These are phyloP conservation scores for Callorhinus ursinus DNA, from an alignment of 2,113 vertebrate species.

Conservation along the genomic window DNA sequence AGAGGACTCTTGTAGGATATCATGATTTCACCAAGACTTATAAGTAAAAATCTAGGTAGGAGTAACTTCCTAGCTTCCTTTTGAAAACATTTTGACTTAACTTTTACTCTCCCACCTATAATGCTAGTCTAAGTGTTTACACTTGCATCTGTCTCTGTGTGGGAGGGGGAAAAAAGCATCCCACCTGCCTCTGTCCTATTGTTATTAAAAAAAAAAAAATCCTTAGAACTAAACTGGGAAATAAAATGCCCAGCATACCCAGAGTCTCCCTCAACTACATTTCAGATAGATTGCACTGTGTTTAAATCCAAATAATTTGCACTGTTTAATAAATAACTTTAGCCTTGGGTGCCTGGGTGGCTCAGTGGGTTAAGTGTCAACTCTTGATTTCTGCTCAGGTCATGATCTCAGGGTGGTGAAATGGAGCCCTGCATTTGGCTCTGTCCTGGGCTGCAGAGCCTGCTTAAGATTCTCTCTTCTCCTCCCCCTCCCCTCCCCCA, in stretches of 20 bases:
- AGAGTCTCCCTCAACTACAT: neutral
- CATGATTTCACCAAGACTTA: neutral
- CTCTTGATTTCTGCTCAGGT: neutral
- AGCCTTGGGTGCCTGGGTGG: neutral
- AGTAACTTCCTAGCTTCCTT: neutral
- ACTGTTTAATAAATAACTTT: neutral
- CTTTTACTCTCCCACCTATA: neutral
- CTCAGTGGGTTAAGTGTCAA: neutral
- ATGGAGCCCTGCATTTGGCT: neutral
- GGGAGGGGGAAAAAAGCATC: rapidly evolving
- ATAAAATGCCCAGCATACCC: neutral
- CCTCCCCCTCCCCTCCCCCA: neutral
- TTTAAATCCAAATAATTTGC: neutral
- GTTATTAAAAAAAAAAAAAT: neutral
- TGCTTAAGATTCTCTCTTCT: neutral
- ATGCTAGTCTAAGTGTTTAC: neutral
- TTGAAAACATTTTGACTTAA: neutral
- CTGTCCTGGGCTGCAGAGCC: neutral
- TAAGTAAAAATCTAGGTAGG: neutral
- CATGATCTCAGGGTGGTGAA: neutral
- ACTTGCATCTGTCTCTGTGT: neutral
- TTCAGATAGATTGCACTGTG: neutral
- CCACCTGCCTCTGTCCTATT: neutral
- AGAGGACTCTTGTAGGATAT: neutral
- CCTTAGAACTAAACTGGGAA: neutral